Base-by-base conservation (phyloP, 2,888 invertebrate genomes). In the Hydrotaea diabolus region DNA sequence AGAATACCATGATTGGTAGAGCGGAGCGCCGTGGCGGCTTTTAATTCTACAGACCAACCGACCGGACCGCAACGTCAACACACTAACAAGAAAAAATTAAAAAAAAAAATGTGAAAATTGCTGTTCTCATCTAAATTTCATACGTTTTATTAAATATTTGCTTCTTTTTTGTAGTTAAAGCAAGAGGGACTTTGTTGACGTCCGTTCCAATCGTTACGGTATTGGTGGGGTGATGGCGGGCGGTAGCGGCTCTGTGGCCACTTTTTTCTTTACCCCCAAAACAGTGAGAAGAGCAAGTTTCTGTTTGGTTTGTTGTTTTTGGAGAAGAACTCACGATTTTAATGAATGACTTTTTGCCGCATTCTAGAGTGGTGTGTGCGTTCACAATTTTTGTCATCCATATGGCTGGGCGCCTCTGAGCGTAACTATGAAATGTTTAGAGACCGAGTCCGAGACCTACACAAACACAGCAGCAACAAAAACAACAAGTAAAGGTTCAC, bases 241-340 rank as follows among this genome's bases (percentile, higher is more conserved):
- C 49, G 49, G 49, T 49, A 13, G n/a, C n/a, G 49, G 49, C 39
- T 39, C 39, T 49, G n/a, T n/a, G 49, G n/a, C 49, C 49, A 49
- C 13, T 49, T 49, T 13, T n/a, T n/a, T n/a, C n/a, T n/a, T 8
- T 39, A 39, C 39, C 3, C 39, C 39, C 39, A 49, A 49, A 49
- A 49, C 13, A 49, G 49, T n/a, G 49, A 49, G 49, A 49, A 49
- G 49, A 49, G 49, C n/a, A 49, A 15, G 4, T 49, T 39, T 39
- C 39, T 39, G 39, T 8, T 8, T 39, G 0, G 39, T 64, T 69
- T 39, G 19, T 23, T 69, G 26, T 11, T 69, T 69, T 21, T 69
- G 59, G 59, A 59, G 59, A 59, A 59, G 59, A 59, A 59, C 55
- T 55, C 26, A 59, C 13, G 26, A 26, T 59, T 59, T 59, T 59